Conservation (phyloP, 2,797 vertebrate species). For the Mus spretus region DNA sequence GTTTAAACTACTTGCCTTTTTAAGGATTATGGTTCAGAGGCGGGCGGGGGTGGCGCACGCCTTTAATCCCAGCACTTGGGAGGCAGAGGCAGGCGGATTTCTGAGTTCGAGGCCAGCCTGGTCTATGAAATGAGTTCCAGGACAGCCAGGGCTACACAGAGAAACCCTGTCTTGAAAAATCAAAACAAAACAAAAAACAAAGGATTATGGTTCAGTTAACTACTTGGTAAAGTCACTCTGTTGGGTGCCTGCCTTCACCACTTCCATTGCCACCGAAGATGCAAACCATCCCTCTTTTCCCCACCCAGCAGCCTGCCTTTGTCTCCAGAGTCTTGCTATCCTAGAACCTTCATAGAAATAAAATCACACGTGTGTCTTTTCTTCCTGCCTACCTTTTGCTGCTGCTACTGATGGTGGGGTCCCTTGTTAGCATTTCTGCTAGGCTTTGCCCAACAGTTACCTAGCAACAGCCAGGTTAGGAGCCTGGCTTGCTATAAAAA, state of each 20-base stretch:
- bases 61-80: too few relatives aligned
- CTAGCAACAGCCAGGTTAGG: not conserved
- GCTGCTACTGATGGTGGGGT: not conserved
- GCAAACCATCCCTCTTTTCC: too few relatives aligned
- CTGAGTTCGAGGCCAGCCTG: too few relatives aligned
- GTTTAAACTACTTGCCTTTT: not conserved
- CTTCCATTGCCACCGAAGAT: not conserved
- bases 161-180: too few relatives aligned
- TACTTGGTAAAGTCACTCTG: not conserved
- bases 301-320: not conserved
- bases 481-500: not conserved
- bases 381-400: not conserved
- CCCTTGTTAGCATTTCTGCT: not conserved
- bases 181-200: too few relatives aligned
- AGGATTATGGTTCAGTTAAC: not conserved
- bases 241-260: too few relatives aligned
- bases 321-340: not conserved
- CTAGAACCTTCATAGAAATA: not conserved
- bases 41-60: too few relatives aligned
- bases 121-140: too few relatives aligned
- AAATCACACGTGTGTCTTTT: not conserved
- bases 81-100: too few relatives aligned
- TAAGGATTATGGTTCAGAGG: not conserved
- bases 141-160: too few relatives aligned
- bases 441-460: not conserved